Base-by-base conservation (phyloP, 2,113 vertebrate genomes). In the Mohoua ochrocephala region DNA sequence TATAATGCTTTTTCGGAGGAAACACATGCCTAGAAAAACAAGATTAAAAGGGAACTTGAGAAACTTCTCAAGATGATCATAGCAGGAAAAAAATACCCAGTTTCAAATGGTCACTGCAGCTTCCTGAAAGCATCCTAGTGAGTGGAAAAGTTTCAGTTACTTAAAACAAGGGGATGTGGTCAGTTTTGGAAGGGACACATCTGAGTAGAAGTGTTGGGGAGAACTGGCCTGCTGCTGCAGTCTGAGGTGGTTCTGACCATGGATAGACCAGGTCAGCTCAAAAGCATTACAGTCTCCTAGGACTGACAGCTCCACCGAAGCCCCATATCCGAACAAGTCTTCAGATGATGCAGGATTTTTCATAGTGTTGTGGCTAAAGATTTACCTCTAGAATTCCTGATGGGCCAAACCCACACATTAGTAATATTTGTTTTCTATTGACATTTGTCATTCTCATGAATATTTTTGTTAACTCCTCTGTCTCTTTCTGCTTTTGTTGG, bases 311-410 rank as follows among this genome's bases (percentile, higher is more conserved):
- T 63, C 18, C 18, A 33, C 9, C 31, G 30, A 57, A 57, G 19
- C 4, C 20, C 22, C 22, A 18, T 28, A 41, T 31, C 37, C 57
- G 28, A 79, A 15, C 11, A 41, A 11, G 5, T 53, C 19, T 78
- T 61, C 37, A 70, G 24, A 4, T 49, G 49, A 22, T 45, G 9
- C 15, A 59, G 44, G 33, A 22, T 68, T 80, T 69, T 6, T 50
- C 39, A 35, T 15, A 28, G 11, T 15, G 13, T 18, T 0, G 0
- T 47, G 17, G 15, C 20, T 54, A 31, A 37, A 49, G 12, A 24
- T 54, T 59, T 75, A 4, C 9, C 20, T 27, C 12, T 37, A 17
- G 8, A 42, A 39, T 41, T 78, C 16, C 41, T 90, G 27, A 60
- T 8, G 22, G 65, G 14, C 19, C 52, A 82, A 76, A 20, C 9